phyloP scores from a whole-genome alignment of 2,113 vertebrate species.

The Cryptomyrus ogoouensis region DNA sequence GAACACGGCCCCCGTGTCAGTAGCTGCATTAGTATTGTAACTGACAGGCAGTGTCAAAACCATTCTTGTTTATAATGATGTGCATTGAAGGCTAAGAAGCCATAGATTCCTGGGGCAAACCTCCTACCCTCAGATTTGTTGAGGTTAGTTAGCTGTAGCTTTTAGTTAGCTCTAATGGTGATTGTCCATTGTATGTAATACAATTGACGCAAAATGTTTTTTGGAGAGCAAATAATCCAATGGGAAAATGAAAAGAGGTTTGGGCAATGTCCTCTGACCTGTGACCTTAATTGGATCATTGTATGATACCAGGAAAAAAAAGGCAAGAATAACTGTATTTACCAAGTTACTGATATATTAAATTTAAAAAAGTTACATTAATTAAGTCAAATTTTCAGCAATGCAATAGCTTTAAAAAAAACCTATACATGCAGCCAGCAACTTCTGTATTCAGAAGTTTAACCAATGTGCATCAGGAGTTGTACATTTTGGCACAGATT shows the following conservation, averaged over 20 bases:
- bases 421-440: not conserved
- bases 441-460: not conserved
- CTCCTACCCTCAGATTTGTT: not conserved
- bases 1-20: not conserved
- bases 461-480: not conserved
- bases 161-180: not conserved
- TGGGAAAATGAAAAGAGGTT: not conserved
- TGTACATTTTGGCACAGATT: not conserved
- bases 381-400: not conserved
- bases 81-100: not conserved
- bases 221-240: not conserved
- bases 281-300: not conserved
- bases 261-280: not conserved
- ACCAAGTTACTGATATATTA: not conserved
- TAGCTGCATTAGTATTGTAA: not conserved
- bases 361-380: not conserved
- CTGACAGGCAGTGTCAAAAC: not conserved
- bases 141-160: not conserved
- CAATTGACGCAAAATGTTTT: not conserved
- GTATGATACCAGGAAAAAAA: not conserved
- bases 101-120: not conserved
- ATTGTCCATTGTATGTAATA: not conserved
- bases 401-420: not conserved
- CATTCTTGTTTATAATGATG: not conserved
- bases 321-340: not conserved